These are phyloP conservation scores for Bucorvus abyssinicus DNA, from an alignment of 2,797 vertebrate species.

Conservation along the genomic window DNA sequence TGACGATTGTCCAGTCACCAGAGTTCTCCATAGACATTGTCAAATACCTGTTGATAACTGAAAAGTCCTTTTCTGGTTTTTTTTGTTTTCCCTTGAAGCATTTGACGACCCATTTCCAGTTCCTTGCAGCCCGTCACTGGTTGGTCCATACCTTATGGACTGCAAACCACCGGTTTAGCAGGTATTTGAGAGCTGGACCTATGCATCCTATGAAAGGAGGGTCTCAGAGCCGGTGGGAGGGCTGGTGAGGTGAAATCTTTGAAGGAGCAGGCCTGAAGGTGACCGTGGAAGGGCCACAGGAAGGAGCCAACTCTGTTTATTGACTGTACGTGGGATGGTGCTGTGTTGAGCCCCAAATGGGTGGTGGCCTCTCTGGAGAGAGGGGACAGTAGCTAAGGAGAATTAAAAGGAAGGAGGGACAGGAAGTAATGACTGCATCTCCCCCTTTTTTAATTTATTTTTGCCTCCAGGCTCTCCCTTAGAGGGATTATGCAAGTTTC, in stretches of 20 bases:
- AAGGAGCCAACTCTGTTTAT: background rate
- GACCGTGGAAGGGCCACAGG: fast-evolving
- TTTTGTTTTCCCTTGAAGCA: background rate
- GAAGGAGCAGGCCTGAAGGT: background rate
- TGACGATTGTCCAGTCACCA: background rate
- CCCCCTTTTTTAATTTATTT: background rate
- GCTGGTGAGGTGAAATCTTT: background rate
- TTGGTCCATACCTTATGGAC: background rate
- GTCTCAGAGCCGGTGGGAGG: background rate
- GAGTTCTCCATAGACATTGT: background rate
- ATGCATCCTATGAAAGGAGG: background rate
- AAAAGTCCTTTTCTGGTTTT: background rate
- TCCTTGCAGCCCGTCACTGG: background rate
- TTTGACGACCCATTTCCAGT: background rate
- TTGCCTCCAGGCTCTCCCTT: background rate
- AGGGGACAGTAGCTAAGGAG: background rate
- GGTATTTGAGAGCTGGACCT: background rate
- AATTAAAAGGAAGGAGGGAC: background rate
- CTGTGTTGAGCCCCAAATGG: fast-evolving
- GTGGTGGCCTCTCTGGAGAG: background rate
- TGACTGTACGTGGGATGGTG: background rate
- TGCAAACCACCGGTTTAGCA: background rate
- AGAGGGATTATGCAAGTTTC: background rate
- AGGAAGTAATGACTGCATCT: background rate
- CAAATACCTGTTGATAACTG: background rate